Percentiles rank a stretch among this genome's conserved stretches.
Evolutionary conservation across 1,140 invertebrate genomes (phyloP).

Genomic region (Homalodisca vitripennis): DNA sequence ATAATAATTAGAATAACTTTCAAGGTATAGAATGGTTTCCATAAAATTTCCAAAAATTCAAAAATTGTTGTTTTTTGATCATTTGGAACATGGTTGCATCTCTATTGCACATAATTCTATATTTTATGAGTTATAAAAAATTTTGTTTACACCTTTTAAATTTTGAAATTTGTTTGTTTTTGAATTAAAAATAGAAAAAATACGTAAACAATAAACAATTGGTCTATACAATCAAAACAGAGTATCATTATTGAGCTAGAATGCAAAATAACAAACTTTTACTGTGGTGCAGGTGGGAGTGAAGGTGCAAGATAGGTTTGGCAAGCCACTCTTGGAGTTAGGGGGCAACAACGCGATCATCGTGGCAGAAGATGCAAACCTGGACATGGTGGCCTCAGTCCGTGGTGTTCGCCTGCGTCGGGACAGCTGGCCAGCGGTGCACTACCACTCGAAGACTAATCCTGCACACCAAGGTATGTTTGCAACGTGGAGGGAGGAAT

Average conservation of each 20-base stretch:
- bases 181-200: no score
- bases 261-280: background rate
- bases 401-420: constrained; percentile 93
- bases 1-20: no score
- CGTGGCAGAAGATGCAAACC: constrained; percentile 79
- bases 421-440: constrained; percentile 96
- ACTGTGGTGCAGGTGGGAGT: constrained; percentile 63
- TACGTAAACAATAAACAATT: no score
- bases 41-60: no score
- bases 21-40: no score
- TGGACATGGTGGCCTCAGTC: constrained; percentile 89
- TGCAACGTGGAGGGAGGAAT: background rate
- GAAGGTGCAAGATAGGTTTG: constrained; percentile 92
- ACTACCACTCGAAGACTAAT: constrained; percentile 86
- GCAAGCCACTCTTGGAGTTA: constrained; percentile 87
- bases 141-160: background rate
- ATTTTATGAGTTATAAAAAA: background rate
- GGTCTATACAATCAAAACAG: background rate
- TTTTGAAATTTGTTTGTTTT: no score
- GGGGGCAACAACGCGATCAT: constrained; percentile 98
- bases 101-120: no score
- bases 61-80: no score
- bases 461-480: constrained; percentile 68
- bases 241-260: background rate
- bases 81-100: no score